Conservation (phyloP, 2,797 vertebrate species). For the Mormyrops boulengeri region DNA sequence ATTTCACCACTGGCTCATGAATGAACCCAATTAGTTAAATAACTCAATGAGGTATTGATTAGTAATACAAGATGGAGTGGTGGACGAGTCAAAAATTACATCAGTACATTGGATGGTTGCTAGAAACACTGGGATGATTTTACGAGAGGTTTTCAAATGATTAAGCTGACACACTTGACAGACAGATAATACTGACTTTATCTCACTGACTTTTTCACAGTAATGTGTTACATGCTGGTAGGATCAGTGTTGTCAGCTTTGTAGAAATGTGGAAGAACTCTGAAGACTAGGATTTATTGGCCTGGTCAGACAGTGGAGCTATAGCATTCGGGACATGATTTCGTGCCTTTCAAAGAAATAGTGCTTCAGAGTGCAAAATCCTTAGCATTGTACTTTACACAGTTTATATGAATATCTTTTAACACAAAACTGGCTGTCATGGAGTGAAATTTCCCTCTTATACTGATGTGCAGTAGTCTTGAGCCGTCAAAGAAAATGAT, state of each 20-base stretch:
- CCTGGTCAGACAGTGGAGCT: not conserved
- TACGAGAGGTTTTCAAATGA: not conserved
- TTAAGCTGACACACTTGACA: not conserved
- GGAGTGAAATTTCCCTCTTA: not conserved
- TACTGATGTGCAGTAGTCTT: not conserved
- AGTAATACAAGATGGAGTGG: not conserved
- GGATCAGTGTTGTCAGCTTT: not conserved
- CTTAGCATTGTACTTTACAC: not conserved
- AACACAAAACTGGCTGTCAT: not conserved
- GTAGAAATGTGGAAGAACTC: not conserved
- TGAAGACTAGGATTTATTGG: not conserved
- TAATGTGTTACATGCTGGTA: not conserved
- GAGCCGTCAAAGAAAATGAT: not conserved
- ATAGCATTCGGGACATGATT: not conserved
- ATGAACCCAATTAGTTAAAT: not conserved
- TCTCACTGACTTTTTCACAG: not conserved
- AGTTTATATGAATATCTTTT: not conserved
- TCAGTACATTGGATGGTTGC: not conserved
- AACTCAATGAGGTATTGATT: not conserved
- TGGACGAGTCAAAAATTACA: not conserved
- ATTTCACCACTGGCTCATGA: not conserved
- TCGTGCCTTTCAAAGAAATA: not conserved
- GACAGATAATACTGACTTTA: not conserved
- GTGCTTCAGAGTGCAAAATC: not conserved
- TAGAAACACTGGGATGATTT: not conserved